phyloP scores from a whole-genome alignment of 2,888 invertebrate species.

The Helleia helle region DNA sequence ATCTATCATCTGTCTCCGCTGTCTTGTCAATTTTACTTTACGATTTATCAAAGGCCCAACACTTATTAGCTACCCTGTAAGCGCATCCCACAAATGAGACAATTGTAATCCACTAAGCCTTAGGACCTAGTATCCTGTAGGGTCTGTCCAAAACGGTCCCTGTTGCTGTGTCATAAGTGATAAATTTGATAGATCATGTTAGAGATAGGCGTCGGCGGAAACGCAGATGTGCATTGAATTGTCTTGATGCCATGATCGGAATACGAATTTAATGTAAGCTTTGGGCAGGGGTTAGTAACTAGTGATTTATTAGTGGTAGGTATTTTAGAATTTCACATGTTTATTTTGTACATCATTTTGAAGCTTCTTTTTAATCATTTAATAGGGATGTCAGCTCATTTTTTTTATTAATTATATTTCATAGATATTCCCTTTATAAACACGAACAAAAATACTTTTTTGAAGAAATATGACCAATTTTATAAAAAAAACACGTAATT shows the following conservation, averaged over 20 bases:
- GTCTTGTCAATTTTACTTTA: slow-evolving; percentile 22
- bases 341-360: no score
- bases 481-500: no score
- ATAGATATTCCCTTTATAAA: no score
- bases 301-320: no score
- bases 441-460: no score
- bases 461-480: no score
- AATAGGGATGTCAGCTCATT: no score
- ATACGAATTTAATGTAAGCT: slow-evolving; percentile 57
- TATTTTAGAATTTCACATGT: no score
- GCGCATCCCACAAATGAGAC: slow-evolving; percentile 16
- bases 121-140: slow-evolving; percentile 31
- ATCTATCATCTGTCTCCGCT: no score
- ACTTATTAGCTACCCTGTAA: background rate
- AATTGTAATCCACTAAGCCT: slow-evolving; percentile 16
- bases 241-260: slow-evolving; percentile 60
- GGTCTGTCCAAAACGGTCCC: background rate
- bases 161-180: background rate
- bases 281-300: background rate
- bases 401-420: no score
- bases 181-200: background rate
- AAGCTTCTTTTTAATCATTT: no score
- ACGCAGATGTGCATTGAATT: slow-evolving; percentile 59
- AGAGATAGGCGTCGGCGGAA: slow-evolving; percentile 16
- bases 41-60: slow-evolving; percentile 27